Evolutionary conservation across 2,113 vertebrate species (phyloP), one percentile per base, ranked within the genome.

Genomic region (Pyrgilauda ruficollis): DNA sequence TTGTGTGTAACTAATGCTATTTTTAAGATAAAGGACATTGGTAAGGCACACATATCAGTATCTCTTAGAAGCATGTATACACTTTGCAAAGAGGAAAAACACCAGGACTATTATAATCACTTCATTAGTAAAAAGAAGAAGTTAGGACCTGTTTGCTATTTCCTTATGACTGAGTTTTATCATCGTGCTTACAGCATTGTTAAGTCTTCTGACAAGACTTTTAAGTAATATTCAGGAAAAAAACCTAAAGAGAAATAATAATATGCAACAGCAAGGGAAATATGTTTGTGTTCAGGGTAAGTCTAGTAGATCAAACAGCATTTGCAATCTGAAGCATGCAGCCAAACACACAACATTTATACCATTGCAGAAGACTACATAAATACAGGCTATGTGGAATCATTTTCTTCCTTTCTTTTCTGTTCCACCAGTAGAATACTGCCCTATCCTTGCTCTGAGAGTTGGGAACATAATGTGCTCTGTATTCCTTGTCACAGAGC

Each of bases 1-100:
- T 79, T 95, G 62, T 96, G 76, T 96, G 68, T 68, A 90, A 78
- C 59, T 90, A 94, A 84, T 76, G 90, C 92, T 96, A 87, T 96
- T 97, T 96, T 94, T 96, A 96, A 95, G 88, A 68, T 89, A 92
- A 94, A 87, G 83, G 91, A 59, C 75, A 75, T 49, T 68, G 76
- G 83, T 84, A 84, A 93, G 64, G 73, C 83, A 81, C 66, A 90
- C 24, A 33, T 64, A 80, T 62, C 66, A 35, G 74, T 92, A 73
- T 95, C 79, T 95, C 70, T 84, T 72, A 73, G 83, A 93, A 90
- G 76, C 73, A 85, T 33, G 35, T 44, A 39, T 35, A 82, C 44
- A 46, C 21, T 90, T 92, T 61, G 33, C 44, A 73, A 81, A 78
- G 49, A 13, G 41, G 69, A 68, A 94, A 88, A 90, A 4, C 30